Conservation (phyloP, 2,888 invertebrate species). For the Epistrophe eligans region DNA sequence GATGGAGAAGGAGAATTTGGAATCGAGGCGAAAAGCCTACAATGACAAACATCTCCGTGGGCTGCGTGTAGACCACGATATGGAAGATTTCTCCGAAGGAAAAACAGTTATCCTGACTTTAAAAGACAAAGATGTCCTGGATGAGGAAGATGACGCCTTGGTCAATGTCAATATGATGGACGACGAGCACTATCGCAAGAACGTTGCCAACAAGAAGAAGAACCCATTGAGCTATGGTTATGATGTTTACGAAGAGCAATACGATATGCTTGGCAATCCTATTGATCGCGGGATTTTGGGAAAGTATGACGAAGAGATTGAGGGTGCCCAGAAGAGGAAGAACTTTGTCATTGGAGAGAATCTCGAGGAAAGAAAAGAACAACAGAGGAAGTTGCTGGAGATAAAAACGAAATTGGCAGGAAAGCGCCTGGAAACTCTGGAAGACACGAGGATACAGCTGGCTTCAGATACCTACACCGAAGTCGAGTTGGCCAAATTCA, state of each 20-base stretch:
- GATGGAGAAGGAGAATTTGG: slow-evolving; percentile 90
- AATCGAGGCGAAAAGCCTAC: slow-evolving; percentile 87
- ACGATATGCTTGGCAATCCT: slow-evolving; percentile 88
- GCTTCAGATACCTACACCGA: slow-evolving; percentile 95
- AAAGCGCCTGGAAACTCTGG: slow-evolving; percentile 90
- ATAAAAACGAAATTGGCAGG: slow-evolving; percentile 87
- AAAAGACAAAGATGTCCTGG: slow-evolving; percentile 95
- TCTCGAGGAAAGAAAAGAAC: slow-evolving; percentile 85
- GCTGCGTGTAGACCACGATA: slow-evolving; percentile 93
- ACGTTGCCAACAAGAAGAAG: slow-evolving; percentile 92
- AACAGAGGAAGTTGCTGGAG: slow-evolving; percentile 83
- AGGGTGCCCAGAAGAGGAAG: slow-evolving; percentile 86
- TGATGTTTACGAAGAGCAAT: slow-evolving; percentile 91
- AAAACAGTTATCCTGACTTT: slow-evolving; percentile 94
- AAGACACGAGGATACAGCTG: slow-evolving; percentile 87
- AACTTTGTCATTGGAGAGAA: slow-evolving; percentile 92
- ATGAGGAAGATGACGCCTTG: slow-evolving; percentile 94
- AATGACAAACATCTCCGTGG: slow-evolving; percentile 90
- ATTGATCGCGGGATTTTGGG: slow-evolving; percentile 89
- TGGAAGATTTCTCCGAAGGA: slow-evolving; percentile 90
- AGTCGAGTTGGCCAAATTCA: slow-evolving; percentile 94
- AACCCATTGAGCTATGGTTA: slow-evolving; percentile 93
- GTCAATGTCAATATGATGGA: slow-evolving; percentile 96
- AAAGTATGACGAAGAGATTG: slow-evolving; percentile 96
- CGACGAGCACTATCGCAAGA: slow-evolving; percentile 93